Conservation (phyloP, 2,888 invertebrate genomes). For the Trissolcus brochymenae region DNA sequence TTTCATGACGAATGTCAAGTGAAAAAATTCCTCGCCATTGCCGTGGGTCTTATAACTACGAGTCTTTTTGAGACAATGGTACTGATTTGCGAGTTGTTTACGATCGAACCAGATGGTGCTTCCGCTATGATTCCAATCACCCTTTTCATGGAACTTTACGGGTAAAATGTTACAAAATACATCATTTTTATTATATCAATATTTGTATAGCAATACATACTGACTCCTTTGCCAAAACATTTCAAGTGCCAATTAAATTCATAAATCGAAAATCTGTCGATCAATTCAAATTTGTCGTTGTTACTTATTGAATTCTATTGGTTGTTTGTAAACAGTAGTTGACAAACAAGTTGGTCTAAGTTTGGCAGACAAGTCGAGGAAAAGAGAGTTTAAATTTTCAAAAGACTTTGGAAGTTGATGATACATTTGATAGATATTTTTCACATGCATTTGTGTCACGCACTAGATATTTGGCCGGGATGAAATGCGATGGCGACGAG, state of each 20-base stretch:
- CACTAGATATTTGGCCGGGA: constrained; percentile 71
- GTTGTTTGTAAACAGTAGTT: no score
- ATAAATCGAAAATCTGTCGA: no score
- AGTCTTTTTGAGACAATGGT: constrained; percentile 87
- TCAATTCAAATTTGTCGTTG: no score
- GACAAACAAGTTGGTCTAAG: no score
- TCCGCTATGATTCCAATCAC: constrained; percentile 84
- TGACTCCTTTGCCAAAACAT: background rate
- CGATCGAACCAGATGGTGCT: constrained; percentile 90
- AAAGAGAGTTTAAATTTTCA: no score
- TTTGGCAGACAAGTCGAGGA: no score
- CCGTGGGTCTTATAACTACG: constrained; percentile 84
- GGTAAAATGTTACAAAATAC: constrained; percentile 61
- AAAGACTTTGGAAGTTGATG: no score
- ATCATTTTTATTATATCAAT: background rate
- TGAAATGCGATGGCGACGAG: constrained; percentile 68
- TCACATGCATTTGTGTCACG: no score
- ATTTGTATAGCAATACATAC: background rate
- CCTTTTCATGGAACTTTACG: constrained; percentile 80
- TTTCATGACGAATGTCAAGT: constrained; percentile 83
- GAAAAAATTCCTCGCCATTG: constrained; percentile 85
- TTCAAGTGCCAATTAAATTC: no score
- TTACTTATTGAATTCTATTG: no score
- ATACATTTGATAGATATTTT: no score
- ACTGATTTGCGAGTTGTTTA: constrained; percentile 87